Evolutionary conservation across 53 echinoderm and acorn worm genomes (phyloP), one percentile per base, ranked within the genome.

Genomic region (Astropecten irregularis): DNA sequence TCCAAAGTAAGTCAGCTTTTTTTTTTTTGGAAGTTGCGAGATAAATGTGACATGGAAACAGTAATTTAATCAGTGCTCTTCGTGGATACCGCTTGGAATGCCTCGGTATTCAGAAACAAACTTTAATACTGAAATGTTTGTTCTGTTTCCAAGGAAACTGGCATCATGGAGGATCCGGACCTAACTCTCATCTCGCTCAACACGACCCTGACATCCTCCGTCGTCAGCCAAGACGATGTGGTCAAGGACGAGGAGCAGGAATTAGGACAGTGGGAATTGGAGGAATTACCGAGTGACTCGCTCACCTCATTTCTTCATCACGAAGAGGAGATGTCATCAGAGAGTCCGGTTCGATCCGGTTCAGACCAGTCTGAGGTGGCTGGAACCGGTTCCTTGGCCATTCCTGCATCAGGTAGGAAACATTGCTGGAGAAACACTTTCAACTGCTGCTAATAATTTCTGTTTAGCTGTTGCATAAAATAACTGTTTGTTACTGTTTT

Each of bases 111-210:
- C 1, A 23, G 3, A 9, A 19, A 20, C 3, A 13, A 7, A 22
- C 39, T n/a, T n/a, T n/a, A n/a, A n/a, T n/a, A n/a, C n/a, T n/a
- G n/a, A n/a, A n/a, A 11, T 42, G 6, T 42, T 42, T 42, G 42
- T 18, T 18, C 52, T 2, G 49, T 22, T 29, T 60, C 81, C 53
- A 32, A 88, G 76, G 93, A 93, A 67, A 89, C 86, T 23, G 99
- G 99, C 26, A 97, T 99, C 73, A 30, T 95, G 61, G 99, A 99
- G 65, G 99, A 99, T 30, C 92, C 99, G 0, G 95, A 99, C 23
- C 69, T 99, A 38, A 99, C 99, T 47, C 90, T 99, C 44, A 28
- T 89, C 37, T 92, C 93, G 37, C 82, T 93, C 27, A 83, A 96
- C 82, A 93, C 93, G 63, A 93, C 93, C 9, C 16, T 83, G 56